Evolutionary conservation across 2,113 vertebrate species (phyloP).

Genomic region (Phaethon lepturus): DNA sequence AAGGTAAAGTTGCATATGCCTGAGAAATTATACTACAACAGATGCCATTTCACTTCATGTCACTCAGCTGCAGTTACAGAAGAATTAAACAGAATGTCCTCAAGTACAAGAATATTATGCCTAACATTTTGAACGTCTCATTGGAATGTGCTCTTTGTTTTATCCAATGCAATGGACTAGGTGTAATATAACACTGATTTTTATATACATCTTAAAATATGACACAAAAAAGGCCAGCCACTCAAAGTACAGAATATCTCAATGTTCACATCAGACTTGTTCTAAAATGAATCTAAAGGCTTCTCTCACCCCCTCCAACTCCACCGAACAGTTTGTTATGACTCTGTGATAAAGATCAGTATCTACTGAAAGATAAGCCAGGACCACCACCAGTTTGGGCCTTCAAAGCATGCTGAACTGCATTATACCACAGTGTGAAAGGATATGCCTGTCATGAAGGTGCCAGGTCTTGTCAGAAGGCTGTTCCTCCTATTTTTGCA

Average conservation of each 20-base stretch:
- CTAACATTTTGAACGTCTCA: background rate
- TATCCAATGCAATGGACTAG: background rate
- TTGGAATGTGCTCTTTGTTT: background rate
- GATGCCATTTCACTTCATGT: background rate
- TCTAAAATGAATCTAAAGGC: background rate
- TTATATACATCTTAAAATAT: background rate
- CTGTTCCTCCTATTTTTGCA: slow-evolving; percentile 42
- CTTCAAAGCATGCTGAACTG: slow-evolving; percentile 73
- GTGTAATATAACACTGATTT: background rate
- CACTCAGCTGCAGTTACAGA: background rate
- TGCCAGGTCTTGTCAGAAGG: slow-evolving; percentile 28
- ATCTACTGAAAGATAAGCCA: slow-evolving; percentile 74
- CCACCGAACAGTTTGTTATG: slow-evolving; percentile 64
- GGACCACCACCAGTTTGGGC: slow-evolving; percentile 64
- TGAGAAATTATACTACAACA: background rate
- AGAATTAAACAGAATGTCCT: slow-evolving; percentile 33
- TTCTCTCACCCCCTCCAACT: slow-evolving; percentile 37
- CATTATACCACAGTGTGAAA: slow-evolving; percentile 71
- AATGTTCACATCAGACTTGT: background rate
- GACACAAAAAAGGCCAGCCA: background rate
- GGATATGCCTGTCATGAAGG: slow-evolving; percentile 67
- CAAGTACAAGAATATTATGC: background rate
- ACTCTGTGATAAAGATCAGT: slow-evolving; percentile 75
- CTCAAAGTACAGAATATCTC: background rate
- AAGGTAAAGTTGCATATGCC: background rate